These are phyloP conservation scores for Microctonus hyperodae DNA, from an alignment of 2,888 invertebrate species.

Conservation along the genomic window DNA sequence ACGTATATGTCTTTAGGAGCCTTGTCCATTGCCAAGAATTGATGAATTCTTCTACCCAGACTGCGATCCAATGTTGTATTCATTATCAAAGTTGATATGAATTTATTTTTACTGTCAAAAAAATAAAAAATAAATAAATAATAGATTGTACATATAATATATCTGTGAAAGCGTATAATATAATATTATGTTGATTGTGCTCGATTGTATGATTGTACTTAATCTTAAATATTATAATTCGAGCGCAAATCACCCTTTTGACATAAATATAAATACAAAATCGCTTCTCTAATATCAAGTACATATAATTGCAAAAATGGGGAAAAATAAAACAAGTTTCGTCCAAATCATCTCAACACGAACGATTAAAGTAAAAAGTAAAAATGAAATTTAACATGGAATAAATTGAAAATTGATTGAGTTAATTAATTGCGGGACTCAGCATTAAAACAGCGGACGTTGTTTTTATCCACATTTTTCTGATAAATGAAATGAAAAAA, in stretches of 20 bases:
- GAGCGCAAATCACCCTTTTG: background rate
- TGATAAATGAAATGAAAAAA: slow-evolving; percentile 24
- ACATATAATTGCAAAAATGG: background rate
- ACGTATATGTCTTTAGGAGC: background rate
- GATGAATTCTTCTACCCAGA: slow-evolving; percentile 13
- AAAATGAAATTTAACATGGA: slow-evolving; percentile 7
- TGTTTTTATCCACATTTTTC: slow-evolving; percentile 19
- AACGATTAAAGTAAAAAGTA: background rate
- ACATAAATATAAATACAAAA: background rate
- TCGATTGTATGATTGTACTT: background rate
- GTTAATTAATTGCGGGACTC: background rate
- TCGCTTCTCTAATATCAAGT: background rate
- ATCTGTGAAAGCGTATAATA: slow-evolving; percentile 1
- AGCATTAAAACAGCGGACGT: slow-evolving; percentile 8
- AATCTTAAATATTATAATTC: background rate
- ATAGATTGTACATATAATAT: background rate
- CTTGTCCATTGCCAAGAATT: slow-evolving; percentile 33
- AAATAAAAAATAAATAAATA: too few species aligned
- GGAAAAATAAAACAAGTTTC: background rate
- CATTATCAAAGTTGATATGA: slow-evolving; percentile 33
- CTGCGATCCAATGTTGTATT: slow-evolving; percentile 8
- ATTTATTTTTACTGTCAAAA: slow-evolving; percentile 45
- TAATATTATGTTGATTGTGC: background rate
- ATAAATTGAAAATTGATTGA: slow-evolving; percentile 18
- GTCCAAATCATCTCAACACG: background rate